These are phyloP conservation scores for Ciconia boyciana DNA, from an alignment of 2,113 vertebrate species.

Conservation along the genomic window DNA sequence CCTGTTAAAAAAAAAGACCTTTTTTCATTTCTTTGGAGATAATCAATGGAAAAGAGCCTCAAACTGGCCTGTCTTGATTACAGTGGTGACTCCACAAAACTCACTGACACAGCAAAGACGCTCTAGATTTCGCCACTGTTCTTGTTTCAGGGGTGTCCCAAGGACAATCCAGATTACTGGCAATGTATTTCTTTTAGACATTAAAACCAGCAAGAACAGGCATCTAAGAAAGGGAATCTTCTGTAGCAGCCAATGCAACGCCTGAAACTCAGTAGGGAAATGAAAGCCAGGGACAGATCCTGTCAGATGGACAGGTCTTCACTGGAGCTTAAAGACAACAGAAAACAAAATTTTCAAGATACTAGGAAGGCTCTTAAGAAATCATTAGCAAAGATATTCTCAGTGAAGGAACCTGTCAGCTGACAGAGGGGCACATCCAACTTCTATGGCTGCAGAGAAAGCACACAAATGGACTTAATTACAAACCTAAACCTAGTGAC, in stretches of 20 bases:
- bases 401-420: not conserved
- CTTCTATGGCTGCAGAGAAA: not conserved
- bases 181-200: not conserved
- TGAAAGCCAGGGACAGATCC: not conserved
- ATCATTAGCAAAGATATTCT: not conserved
- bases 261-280: not conserved
- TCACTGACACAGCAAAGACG: not conserved
- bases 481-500: not conserved
- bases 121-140: not conserved
- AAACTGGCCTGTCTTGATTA: not conserved
- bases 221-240: not conserved
- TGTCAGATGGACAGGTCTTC: not conserved
- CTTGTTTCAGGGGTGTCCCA: not conserved
- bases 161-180: not conserved
- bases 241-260: fast-evolving
- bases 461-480: not conserved
- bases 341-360: not conserved
- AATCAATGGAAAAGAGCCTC: not conserved
- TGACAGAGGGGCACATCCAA: not conserved
- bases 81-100: not conserved
- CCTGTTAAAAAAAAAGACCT: not conserved
- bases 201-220: not conserved
- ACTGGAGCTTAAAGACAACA: not conserved
- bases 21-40: not conserved
- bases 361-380: not conserved